These are phyloP conservation scores for Ceratoteleas bidentatus DNA, from an alignment of 1,140 invertebrate species.

Conservation along the genomic window DNA sequence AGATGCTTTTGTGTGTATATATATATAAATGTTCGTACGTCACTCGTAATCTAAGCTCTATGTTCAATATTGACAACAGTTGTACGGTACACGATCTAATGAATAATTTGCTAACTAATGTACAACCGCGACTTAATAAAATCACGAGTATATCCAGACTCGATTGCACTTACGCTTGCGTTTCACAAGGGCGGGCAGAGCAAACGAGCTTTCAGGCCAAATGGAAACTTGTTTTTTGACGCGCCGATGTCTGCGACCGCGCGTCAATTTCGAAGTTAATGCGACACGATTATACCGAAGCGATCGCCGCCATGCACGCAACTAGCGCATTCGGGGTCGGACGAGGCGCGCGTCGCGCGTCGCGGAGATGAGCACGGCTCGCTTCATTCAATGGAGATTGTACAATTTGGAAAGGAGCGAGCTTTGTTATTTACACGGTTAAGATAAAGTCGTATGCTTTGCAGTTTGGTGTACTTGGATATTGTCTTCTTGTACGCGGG, in stretches of 20 bases:
- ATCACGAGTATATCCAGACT: constrained; percentile 61
- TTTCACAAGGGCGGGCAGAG: constrained; percentile 65
- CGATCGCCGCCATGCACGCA: constrained; percentile 44
- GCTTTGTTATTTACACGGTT: constrained; percentile 31
- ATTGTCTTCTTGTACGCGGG: constrained; percentile 33
- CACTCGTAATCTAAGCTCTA: constrained; percentile 72
- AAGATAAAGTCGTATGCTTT: constrained; percentile 8
- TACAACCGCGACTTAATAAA: constrained; percentile 71
- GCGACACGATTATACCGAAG: constrained; percentile 64
- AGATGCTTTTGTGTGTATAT: constrained; percentile 46
- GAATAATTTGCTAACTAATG: constrained; percentile 78
- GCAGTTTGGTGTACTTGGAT: constrained; percentile 45
- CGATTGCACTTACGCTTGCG: constrained; percentile 63
- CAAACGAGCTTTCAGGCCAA: constrained; percentile 72
- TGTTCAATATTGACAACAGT: constrained; percentile 79
- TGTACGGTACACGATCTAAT: constrained; percentile 72
- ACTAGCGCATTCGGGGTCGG: constrained; percentile 28
- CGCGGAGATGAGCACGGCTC: background rate
- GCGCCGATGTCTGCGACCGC: constrained; percentile 46
- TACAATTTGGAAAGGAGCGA: constrained; percentile 26
- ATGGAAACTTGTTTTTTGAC: constrained; percentile 72
- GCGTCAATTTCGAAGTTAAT: constrained; percentile 65
- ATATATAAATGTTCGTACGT: constrained; percentile 48
- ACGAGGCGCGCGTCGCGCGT: constrained; percentile 2
- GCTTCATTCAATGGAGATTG: background rate